Percentiles rank a stretch among this genome's conserved stretches.
phyloP scores from a whole-genome alignment of 1,140 invertebrate species.

The Brachionus paranguensis region DNA sequence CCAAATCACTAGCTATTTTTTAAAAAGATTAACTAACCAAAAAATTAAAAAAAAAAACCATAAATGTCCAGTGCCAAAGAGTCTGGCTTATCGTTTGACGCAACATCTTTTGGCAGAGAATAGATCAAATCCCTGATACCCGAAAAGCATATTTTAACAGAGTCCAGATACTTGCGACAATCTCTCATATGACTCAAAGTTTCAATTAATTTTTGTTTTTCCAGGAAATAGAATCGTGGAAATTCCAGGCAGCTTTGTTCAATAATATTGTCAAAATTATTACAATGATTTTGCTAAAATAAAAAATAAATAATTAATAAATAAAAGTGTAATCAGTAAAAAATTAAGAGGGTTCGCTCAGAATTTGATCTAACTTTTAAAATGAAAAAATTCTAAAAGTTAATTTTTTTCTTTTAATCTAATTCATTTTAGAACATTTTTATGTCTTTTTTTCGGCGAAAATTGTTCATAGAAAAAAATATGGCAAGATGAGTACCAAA shows the following conservation, averaged over 20 bases:
- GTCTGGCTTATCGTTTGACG: slow-evolving; percentile 46
- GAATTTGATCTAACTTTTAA: no score
- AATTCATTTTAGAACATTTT: no score
- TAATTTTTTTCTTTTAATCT: no score
- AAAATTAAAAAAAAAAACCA: slow-evolving; percentile 44
- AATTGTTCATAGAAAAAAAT: no score
- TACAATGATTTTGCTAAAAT: neutral
- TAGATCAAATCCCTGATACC: slow-evolving; percentile 47
- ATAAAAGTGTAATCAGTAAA: no score
- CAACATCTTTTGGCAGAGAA: slow-evolving; percentile 46
- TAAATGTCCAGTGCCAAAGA: slow-evolving; percentile 46
- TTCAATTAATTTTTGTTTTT: slow-evolving; percentile 49
- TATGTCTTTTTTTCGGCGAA: no score
- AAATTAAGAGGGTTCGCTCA: no score
- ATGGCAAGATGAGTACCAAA: no score
- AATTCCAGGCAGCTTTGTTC: slow-evolving; percentile 43
- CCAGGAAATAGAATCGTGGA: slow-evolving; percentile 53
- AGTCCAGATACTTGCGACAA: slow-evolving; percentile 49
- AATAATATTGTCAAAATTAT: slow-evolving; percentile 7
- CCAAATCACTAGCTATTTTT: slow-evolving; percentile 49
- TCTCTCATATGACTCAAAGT: slow-evolving; percentile 50
- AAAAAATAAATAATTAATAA: neutral
- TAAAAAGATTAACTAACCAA: neutral
- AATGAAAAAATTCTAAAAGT: no score
- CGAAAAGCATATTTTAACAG: slow-evolving; percentile 51